Conservation (phyloP, 2,888 invertebrate genomes). For the Dinocampus coccinellae region DNA sequence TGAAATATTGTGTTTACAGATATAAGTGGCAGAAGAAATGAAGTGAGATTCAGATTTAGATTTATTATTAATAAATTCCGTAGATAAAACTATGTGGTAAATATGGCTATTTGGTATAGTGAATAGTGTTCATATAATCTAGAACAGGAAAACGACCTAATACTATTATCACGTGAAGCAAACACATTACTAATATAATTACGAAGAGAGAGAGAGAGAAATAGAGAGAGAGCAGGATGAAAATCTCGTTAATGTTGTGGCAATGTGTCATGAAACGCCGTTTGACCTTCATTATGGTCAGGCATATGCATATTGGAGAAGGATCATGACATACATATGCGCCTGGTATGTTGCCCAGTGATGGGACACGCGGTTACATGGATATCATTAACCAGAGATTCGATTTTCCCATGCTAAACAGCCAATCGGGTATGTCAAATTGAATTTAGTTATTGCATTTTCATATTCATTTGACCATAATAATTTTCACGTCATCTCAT, state of each 20-base stretch:
- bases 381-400: slow-evolving; percentile 37
- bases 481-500: not conserved
- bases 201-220: not conserved
- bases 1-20: not conserved
- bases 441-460: slow-evolving; percentile 26
- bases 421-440: slow-evolving; percentile 35
- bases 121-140: no score
- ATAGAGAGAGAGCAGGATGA: not conserved
- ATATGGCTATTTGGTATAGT: no score
- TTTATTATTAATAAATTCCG: no score
- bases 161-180: no score
- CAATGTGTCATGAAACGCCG: slow-evolving; percentile 22
- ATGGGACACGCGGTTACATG: slow-evolving; percentile 38
- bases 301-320: slow-evolving; percentile 25
- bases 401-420: slow-evolving; percentile 34
- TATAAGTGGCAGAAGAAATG: slow-evolving; percentile 1
- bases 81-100: no score
- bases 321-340: slow-evolving; percentile 23
- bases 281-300: slow-evolving; percentile 35
- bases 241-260: slow-evolving; percentile 28
- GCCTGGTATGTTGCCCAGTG: slow-evolving; percentile 24
- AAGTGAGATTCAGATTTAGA: no score
- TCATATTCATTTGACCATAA: slow-evolving; percentile 25
- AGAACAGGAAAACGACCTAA: no score
- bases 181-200: no score